phyloP scores from a whole-genome alignment of 2,888 invertebrate genomes.

The Heteromurus nitidus region DNA sequence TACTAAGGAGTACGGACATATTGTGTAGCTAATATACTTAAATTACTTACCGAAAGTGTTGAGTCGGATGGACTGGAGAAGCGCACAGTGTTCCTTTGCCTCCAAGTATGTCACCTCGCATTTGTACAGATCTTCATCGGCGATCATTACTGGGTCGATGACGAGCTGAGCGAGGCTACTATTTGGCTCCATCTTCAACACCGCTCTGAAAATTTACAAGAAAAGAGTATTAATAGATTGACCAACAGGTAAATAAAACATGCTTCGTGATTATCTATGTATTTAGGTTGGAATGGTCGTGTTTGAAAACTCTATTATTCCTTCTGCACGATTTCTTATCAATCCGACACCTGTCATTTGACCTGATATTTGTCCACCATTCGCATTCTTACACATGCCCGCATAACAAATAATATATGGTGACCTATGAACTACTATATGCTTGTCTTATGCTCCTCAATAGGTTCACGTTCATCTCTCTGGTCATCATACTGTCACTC shows the following conservation, averaged over 20 bases:
- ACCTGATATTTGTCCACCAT: too few relatives aligned
- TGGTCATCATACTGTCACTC: too few relatives aligned
- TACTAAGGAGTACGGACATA: background rate
- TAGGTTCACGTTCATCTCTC: too few relatives aligned
- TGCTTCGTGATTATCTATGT: background rate
- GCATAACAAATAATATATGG: too few relatives aligned
- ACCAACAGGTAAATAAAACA: background rate
- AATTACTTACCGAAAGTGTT: constrained; percentile 83
- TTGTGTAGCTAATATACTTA: background rate
- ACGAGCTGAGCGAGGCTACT: constrained; percentile 82
- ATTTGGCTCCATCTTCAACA: constrained; percentile 82
- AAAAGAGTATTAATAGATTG: background rate
- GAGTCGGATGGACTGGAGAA: constrained; percentile 87
- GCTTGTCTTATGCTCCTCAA: too few relatives aligned
- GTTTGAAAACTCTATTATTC: too few relatives aligned
- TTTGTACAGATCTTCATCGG: constrained; percentile 87
- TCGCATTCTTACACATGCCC: too few relatives aligned
- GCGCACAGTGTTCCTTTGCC: constrained; percentile 86
- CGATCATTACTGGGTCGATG: constrained; percentile 82
- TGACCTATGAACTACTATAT: too few relatives aligned
- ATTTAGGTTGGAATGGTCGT: background rate
- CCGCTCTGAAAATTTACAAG: constrained; percentile 82
- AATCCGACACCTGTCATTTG: too few relatives aligned
- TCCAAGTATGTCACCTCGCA: constrained; percentile 89
- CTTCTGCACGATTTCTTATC: too few relatives aligned